phyloP scores from a whole-genome alignment of 2,797 vertebrate species.

The Rousettus madagascariensis region DNA sequence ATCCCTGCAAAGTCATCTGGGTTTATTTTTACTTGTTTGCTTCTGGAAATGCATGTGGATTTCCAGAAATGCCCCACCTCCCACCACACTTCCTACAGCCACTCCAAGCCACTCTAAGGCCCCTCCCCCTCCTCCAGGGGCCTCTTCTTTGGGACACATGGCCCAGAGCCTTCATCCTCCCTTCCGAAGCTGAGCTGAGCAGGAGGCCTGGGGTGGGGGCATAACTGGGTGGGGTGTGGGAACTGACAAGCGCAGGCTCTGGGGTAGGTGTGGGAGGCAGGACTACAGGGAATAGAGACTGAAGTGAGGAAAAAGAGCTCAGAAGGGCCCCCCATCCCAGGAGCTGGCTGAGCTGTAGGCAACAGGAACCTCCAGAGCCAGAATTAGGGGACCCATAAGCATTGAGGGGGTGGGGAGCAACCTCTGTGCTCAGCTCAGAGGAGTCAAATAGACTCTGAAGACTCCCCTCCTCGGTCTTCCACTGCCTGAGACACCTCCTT shows the following conservation, averaged over 20 bases:
- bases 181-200: not conserved
- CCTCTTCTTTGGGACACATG: not conserved
- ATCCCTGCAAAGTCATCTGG: slow-evolving; percentile 42
- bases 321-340: not conserved
- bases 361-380: not conserved
- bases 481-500: not conserved
- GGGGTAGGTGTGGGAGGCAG: not conserved
- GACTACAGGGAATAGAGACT: not conserved
- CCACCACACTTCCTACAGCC: not conserved
- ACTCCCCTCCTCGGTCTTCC: not conserved
- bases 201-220: not conserved
- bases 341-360: not conserved
- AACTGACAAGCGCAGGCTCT: not conserved
- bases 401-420: not conserved
- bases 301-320: not conserved
- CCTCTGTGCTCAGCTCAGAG: not conserved
- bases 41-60: slow-evolving; percentile 36
- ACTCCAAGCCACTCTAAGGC: not conserved
- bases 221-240: not conserved
- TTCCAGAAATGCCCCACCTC: slow-evolving; percentile 47
- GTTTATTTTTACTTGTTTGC: slow-evolving; percentile 56
- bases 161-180: fast-evolving
- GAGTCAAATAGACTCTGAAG: not conserved
- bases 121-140: too few relatives aligned
- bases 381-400: not conserved